Percentiles rank a stretch among this genome's conserved stretches.
Evolutionary conservation across 2,113 vertebrate species (phyloP).

Genomic region (Turnix velox): DNA sequence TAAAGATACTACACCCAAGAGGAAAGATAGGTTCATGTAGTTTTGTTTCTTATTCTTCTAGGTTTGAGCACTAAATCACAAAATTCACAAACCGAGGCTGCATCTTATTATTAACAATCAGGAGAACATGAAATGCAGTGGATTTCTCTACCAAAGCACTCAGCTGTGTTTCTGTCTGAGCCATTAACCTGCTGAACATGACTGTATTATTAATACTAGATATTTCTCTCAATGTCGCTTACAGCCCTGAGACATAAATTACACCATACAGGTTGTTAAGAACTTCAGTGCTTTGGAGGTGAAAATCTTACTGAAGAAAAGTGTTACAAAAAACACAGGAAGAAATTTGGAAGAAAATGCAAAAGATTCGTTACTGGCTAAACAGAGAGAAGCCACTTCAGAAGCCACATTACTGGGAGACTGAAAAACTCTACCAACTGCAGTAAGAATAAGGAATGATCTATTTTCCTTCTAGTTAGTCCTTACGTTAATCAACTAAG

Average conservation of each 20-base stretch:
- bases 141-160: not conserved
- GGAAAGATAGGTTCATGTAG: not conserved
- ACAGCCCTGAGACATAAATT: not conserved
- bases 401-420: rapidly evolving
- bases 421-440: not conserved
- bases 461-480: not conserved
- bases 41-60: not conserved
- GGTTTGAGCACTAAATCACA: not conserved
- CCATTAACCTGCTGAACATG: not conserved
- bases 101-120: not conserved
- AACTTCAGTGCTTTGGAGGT: not conserved
- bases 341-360: not conserved
- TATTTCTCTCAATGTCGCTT: not conserved
- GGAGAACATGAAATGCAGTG: not conserved
- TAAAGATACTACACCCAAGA: not conserved
- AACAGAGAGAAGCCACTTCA: not conserved
- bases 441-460: not conserved
- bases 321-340: not conserved
- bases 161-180: not conserved
- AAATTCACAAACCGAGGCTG: not conserved
- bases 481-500: not conserved
- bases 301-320: not conserved
- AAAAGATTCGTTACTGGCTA: not conserved
- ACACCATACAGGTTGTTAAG: not conserved
- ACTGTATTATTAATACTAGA: not conserved